phyloP scores from a whole-genome alignment of 2,888 invertebrate genomes.

The Cremastobaeus sp. region DNA sequence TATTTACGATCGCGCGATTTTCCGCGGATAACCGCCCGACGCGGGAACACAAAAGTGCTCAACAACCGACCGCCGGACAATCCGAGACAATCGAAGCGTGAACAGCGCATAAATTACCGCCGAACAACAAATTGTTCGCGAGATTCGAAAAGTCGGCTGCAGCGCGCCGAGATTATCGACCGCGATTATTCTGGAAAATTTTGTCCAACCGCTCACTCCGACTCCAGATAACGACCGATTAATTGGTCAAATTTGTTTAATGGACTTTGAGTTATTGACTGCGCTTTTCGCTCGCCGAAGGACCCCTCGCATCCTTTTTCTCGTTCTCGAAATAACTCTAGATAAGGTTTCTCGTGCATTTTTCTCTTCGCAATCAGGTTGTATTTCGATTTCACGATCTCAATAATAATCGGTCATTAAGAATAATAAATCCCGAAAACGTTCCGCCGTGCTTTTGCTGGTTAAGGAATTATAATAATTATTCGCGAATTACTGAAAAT shows the following conservation, averaged over 20 bases:
- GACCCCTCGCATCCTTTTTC: too few relatives aligned
- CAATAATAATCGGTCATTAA: too few relatives aligned
- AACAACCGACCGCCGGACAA: conserved; percentile 31
- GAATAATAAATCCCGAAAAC: too few relatives aligned
- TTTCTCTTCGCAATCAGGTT: too few relatives aligned
- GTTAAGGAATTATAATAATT: too few relatives aligned
- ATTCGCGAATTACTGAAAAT: too few relatives aligned
- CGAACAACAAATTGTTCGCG: conserved; percentile 44
- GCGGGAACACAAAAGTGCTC: conserved; percentile 5
- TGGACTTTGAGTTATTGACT: conserved; percentile 36
- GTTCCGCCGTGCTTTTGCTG: too few relatives aligned
- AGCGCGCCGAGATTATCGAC: conserved; percentile 28
- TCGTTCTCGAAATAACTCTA: too few relatives aligned
- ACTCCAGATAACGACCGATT: conserved; percentile 23
- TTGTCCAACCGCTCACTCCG: conserved; percentile 15
- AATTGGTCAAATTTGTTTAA: conserved; percentile 44
- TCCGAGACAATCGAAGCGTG: conserved; percentile 47
- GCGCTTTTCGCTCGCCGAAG: too few relatives aligned
- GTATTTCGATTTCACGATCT: too few relatives aligned
- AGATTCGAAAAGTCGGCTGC: conserved; percentile 28
- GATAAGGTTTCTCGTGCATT: too few relatives aligned
- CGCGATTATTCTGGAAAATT: conserved; percentile 30
- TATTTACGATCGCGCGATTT: conserved; percentile 23
- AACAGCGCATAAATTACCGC: conserved; percentile 40
- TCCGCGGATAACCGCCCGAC: conserved; percentile 18